Conservation (phyloP, 2,888 invertebrate genomes). For the Biston stratarius region DNA sequence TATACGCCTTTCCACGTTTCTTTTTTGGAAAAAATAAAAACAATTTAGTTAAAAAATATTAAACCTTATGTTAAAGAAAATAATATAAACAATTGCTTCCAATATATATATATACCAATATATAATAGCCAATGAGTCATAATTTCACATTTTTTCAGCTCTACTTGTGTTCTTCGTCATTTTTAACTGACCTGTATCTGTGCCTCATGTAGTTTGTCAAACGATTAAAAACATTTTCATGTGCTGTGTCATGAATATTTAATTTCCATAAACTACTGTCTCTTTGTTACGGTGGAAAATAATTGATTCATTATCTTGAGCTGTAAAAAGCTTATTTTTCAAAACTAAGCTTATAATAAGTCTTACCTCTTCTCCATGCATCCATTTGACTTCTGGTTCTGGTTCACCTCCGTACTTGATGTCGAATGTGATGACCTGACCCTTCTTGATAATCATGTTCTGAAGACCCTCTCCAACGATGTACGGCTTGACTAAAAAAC, state of each 20-base stretch:
- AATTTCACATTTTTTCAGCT: not conserved
- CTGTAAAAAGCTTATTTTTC: slow-evolving; percentile 1
- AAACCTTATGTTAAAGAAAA: not conserved
- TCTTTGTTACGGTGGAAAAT: not conserved
- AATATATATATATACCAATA: too few relatives aligned
- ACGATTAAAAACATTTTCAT: slow-evolving; percentile 1
- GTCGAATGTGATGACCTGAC: slow-evolving; percentile 96
- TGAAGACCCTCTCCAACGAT: slow-evolving; percentile 95
- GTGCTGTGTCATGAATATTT: slow-evolving; percentile 1
- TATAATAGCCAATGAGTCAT: not conserved
- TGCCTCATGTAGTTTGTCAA: not conserved
- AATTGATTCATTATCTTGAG: not conserved
- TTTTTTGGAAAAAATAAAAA: slow-evolving; percentile 86
- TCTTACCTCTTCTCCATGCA: slow-evolving; percentile 91
- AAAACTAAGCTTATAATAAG: slow-evolving; percentile 43
- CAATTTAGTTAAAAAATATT: slow-evolving; percentile 37
- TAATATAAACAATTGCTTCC: not conserved
- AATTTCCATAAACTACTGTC: not conserved
- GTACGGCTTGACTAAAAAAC: slow-evolving; percentile 94
- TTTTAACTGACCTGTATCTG: not conserved
- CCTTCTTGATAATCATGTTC: slow-evolving; percentile 97
- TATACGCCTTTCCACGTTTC: slow-evolving; percentile 92
- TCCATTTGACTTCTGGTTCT: slow-evolving; percentile 97
- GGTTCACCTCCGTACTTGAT: slow-evolving; percentile 99
- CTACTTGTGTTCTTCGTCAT: not conserved